phyloP scores from a whole-genome alignment of 2,113 vertebrate genomes.

The Theristicus caerulescens region DNA sequence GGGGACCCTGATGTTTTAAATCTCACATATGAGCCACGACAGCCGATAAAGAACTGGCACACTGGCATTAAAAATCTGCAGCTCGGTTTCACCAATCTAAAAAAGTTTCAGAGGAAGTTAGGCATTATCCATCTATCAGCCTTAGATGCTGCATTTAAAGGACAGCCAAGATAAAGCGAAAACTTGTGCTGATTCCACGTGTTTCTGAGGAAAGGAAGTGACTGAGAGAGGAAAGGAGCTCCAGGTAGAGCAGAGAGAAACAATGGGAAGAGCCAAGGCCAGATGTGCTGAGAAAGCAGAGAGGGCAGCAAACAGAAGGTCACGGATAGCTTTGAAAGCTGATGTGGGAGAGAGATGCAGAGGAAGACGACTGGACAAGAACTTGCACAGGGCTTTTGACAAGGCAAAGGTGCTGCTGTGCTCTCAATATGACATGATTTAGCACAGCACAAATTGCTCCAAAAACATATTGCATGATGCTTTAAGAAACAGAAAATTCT shows the following conservation, averaged over 20 bases:
- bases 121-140: neutral
- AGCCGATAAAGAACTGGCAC: neutral
- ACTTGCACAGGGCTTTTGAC: neutral
- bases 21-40: fast-evolving
- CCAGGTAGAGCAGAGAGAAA: neutral
- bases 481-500: neutral
- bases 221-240: neutral
- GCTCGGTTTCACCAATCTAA: neutral
- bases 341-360: neutral
- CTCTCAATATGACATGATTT: neutral
- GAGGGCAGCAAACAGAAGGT: neutral
- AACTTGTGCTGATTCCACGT: fast-evolving
- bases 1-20: neutral
- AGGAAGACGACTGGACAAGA: neutral
- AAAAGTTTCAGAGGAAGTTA: neutral
- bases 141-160: neutral
- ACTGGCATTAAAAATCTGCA: neutral
- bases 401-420: neutral
- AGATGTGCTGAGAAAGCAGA: neutral
- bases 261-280: neutral
- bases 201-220: neutral
- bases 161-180: neutral
- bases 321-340: neutral
- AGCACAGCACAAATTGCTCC: neutral
- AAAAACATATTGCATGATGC: neutral